Percentiles rank a stretch among this genome's conserved stretches.
These are phyloP conservation scores for Phylloscopus trochiloides DNA, from an alignment of 2,113 vertebrate species.

Conservation along the genomic window DNA sequence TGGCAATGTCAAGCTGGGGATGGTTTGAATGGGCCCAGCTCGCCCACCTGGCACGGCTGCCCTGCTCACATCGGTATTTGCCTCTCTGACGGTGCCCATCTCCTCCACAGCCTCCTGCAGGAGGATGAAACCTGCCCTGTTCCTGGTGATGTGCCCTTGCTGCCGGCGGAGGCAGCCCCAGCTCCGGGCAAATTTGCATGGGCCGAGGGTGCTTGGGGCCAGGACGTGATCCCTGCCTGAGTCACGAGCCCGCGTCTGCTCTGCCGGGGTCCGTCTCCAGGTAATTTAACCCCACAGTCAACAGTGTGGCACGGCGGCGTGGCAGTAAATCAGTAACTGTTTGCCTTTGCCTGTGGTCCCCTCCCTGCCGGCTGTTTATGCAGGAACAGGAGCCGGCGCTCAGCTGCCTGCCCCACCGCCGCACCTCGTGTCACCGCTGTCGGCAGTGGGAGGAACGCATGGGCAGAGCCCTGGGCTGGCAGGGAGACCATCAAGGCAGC, in stretches of 20 bases:
- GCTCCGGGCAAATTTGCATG: background rate
- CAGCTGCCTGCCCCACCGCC: background rate
- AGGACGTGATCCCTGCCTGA: background rate
- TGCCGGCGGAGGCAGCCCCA: background rate
- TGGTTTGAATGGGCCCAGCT: background rate
- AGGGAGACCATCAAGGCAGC: background rate
- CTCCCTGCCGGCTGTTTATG: conserved; percentile 29
- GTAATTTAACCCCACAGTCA: conserved; percentile 55
- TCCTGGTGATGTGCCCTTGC: background rate
- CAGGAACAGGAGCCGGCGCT: background rate
- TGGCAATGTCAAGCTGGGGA: fast-evolving
- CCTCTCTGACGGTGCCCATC: fast-evolving
- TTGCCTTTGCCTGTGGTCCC: conserved; percentile 15
- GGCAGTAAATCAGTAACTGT: conserved; percentile 52
- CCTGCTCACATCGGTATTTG: background rate
- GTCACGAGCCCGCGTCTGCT: background rate
- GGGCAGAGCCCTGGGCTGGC: background rate
- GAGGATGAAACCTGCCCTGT: background rate
- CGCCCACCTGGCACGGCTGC: background rate
- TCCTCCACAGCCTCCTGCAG: background rate
- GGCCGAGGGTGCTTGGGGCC: background rate
- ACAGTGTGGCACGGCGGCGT: background rate
- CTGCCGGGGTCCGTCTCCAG: background rate
- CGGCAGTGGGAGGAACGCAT: fast-evolving
- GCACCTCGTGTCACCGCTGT: fast-evolving